Base-by-base conservation (phyloP, 2,888 invertebrate species). In the Drosophila mimica region DNA sequence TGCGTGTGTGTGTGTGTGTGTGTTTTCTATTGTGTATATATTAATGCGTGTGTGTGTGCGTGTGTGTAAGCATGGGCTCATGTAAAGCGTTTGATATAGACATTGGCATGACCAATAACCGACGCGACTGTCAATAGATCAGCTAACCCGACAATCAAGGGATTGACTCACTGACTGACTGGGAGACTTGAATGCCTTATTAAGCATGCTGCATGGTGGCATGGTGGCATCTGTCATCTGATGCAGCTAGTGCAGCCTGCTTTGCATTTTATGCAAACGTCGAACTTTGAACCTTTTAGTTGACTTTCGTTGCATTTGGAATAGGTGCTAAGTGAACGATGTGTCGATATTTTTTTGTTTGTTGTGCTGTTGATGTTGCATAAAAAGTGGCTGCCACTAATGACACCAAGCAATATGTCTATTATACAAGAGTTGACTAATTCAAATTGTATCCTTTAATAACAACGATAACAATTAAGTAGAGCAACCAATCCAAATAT, bases 231-330 rank as follows among this genome's bases (percentile, higher is more conserved):
- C 52, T 64, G 63, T 48, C 57, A 48, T 46, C 36, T 71, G 73
- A 25, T 52, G 64, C 59, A 48, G 38, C 33, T 62, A 67, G 48
- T 38, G 58, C 51, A 30, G 30, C 53, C 38, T 28, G 59, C 59
- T 72, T 78, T 68, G 79, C 70, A 73, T 83, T 85, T 83, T 74
- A 85, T 83, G 83, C 80, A 81, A 85, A 81, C 84, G 77, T 20
- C 72, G 63, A 76, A 79, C 81, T 79, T 81, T 83, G 70, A 83
- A 74, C 67, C 74, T 78, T 83, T 82, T 79, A 69, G 74, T 75
- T 65, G 72, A 64, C 38, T 68, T 69, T 72, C 62, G 56, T 60
- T 75, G 76, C 72, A 72, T 66, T 71, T 43, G 71, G 36, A 66
- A 69, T 76, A 54, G 48, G 15, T 25, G 46, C 25, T 8, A 15